Conservation (phyloP, 2,888 invertebrate species). For the Cephus runcator region DNA sequence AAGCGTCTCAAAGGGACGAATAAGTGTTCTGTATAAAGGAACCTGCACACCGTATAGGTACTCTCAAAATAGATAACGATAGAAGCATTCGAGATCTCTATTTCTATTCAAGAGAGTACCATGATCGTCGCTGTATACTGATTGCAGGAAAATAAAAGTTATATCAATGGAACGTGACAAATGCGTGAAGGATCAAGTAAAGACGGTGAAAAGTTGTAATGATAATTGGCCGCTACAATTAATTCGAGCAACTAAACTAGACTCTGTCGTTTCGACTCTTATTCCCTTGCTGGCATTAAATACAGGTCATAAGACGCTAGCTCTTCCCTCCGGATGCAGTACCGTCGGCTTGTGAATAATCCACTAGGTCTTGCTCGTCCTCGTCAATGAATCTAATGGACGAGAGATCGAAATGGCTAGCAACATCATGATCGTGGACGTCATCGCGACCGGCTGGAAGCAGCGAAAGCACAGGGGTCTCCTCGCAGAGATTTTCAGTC, state of each 20-base stretch:
- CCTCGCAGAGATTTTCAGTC: conserved; percentile 31
- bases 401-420: conserved; percentile 53
- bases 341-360: background rate
- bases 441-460: conserved; percentile 2
- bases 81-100: background rate
- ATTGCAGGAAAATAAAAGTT: background rate
- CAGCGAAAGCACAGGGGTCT: conserved; percentile 36
- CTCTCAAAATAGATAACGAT: background rate
- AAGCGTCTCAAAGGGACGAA: background rate
- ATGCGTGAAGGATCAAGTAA: background rate
- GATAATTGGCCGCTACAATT: background rate
- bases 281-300: background rate
- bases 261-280: background rate
- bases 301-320: background rate
- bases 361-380: conserved; percentile 40
- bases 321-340: background rate
- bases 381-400: conserved; percentile 60
- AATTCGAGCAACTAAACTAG: background rate
- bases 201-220: background rate
- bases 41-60: background rate
- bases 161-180: background rate
- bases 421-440: conserved; percentile 7
- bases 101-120: background rate
- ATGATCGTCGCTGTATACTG: background rate
- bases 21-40: background rate